Percentiles rank a stretch among this genome's conserved stretches.
These are phyloP conservation scores for Lagorchestes hirsutus DNA, from an alignment of 2,797 vertebrate species.

Conservation along the genomic window DNA sequence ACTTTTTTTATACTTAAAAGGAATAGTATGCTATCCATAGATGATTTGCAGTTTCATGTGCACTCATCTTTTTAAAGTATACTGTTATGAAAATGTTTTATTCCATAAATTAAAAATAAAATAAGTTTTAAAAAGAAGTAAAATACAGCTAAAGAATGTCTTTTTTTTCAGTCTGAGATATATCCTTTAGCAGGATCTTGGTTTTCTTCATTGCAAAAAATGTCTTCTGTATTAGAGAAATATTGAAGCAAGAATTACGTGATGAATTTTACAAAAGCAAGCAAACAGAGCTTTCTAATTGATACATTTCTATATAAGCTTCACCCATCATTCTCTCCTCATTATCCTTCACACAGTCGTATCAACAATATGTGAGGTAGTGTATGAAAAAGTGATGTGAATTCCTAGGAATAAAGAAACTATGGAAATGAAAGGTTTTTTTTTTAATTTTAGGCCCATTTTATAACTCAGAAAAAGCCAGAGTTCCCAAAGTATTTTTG, in stretches of 20 bases:
- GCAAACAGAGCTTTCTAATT: not conserved
- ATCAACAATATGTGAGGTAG: not conserved
- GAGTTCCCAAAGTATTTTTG: not conserved
- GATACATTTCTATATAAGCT: not conserved
- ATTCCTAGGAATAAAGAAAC: not conserved
- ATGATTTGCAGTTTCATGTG: not conserved
- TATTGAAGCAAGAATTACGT: not conserved
- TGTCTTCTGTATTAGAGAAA: not conserved
- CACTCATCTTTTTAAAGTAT: not conserved
- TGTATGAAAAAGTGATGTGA: not conserved
- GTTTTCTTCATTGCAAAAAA: not conserved
- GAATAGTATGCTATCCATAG: not conserved
- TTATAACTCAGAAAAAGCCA: not conserved
- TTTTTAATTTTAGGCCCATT: constrained; percentile 14
- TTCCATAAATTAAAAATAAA: not conserved
- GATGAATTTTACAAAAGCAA: not conserved
- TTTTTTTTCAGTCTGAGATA: not conserved
- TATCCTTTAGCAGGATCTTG: not conserved
- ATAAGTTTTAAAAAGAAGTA: not conserved
- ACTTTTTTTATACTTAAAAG: not conserved
- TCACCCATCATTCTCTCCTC: not conserved
- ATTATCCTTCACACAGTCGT: not conserved
- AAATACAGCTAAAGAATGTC: not conserved
- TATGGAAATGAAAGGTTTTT: constrained; percentile 3
- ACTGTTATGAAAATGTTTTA: not conserved